phyloP scores from a whole-genome alignment of 1,140 invertebrate genomes.

The Pogonus chalceus region DNA sequence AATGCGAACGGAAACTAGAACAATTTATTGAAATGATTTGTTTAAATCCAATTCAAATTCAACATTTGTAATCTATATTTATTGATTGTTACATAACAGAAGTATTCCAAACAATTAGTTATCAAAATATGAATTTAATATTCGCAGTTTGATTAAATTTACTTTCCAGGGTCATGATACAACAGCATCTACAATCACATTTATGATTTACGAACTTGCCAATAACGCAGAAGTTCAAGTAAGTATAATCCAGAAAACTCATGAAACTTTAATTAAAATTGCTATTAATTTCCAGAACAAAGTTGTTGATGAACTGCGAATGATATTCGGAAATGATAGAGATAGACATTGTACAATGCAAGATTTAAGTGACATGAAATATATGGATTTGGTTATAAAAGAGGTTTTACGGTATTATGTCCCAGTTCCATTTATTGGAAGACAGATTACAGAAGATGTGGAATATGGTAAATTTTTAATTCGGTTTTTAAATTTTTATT shows the following conservation, averaged over 20 bases:
- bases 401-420: constrained; percentile 50
- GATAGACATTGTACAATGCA: constrained; percentile 23
- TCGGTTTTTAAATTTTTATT: not conserved
- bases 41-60: too few relatives aligned
- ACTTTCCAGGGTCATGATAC: constrained; percentile 26
- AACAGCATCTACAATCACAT: constrained; percentile 18
- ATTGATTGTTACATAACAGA: too few relatives aligned
- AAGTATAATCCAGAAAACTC: not conserved
- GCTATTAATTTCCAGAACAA: constrained; percentile 23
- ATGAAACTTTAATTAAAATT: not conserved
- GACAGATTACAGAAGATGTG: constrained; percentile 45
- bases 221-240: constrained; percentile 20
- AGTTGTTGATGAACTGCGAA: constrained; percentile 17
- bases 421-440: constrained; percentile 52
- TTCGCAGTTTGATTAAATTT: too few relatives aligned
- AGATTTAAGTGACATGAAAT: constrained; percentile 48
- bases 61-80: too few relatives aligned
- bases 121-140: too few relatives aligned
- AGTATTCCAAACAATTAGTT: too few relatives aligned
- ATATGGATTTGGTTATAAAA: constrained; percentile 52
- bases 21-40: too few relatives aligned
- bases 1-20: too few relatives aligned
- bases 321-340: constrained; percentile 17
- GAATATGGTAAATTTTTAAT: constrained; percentile 17
- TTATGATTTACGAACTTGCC: constrained; percentile 19